phyloP scores from a whole-genome alignment of 2,888 invertebrate species.

The Girardia tigrina region DNA sequence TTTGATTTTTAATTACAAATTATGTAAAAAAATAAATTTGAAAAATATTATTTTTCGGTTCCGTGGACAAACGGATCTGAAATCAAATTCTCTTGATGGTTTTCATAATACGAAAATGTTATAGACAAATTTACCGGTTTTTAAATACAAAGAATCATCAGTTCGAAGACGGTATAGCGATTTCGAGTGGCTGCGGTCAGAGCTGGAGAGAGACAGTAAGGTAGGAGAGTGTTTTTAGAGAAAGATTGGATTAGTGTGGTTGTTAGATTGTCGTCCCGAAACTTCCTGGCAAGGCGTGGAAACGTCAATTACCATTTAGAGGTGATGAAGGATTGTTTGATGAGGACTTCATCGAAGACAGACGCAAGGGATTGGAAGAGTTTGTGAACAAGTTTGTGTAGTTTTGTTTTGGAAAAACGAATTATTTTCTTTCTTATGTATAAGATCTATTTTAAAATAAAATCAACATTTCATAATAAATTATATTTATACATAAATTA shows the following conservation, averaged over 20 bases:
- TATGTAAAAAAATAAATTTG: no score
- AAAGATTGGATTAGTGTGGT: constrained; percentile 38
- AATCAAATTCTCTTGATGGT: no score
- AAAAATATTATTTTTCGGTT: no score
- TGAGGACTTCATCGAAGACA: constrained; percentile 95
- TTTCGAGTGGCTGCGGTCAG: constrained; percentile 97
- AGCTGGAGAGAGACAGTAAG: constrained; percentile 96
- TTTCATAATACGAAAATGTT: no score
- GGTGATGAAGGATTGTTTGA: constrained; percentile 99
- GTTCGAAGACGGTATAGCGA: constrained; percentile 94
- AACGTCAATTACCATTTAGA: constrained; percentile 90
- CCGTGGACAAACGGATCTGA: no score
- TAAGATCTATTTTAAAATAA: no score
- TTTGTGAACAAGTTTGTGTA: constrained; percentile 89
- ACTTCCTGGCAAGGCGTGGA: constrained; percentile 92
- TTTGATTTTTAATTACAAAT: no score
- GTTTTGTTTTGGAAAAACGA: no score
- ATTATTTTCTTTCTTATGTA: no score
- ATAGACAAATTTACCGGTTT: constrained; percentile 98
- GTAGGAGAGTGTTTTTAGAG: constrained; percentile 52
- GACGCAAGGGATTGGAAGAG: constrained; percentile 84
- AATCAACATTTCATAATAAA: no score
- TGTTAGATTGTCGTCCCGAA: constrained; percentile 87
- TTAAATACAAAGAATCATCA: constrained; percentile 95
- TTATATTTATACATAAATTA: no score